Base-by-base conservation (phyloP, 2,797 vertebrate genomes). In the Myotis vivesi region DNA sequence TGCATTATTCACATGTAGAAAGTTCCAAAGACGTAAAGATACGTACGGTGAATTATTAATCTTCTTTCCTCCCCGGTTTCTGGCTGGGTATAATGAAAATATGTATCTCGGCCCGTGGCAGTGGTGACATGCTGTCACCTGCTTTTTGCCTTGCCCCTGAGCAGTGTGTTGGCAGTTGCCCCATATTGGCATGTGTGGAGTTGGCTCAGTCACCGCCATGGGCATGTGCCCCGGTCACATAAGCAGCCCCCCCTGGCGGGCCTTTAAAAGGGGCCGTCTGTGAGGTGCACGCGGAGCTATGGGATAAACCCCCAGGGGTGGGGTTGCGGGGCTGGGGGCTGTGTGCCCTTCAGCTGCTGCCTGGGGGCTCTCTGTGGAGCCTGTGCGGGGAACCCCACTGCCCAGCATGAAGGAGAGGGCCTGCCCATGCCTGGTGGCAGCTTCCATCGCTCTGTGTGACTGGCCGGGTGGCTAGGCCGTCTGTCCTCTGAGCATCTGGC, bases 11-110 rank as follows among this genome's bases (percentile, higher is more conserved):
- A 6, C 53, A 6, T 2, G 12, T 13, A 33, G 81, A 68, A 68
- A 38, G 81, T 19, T 33, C 53, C 17, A 38, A 36, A 53, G 64
- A 30, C 1, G 0, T 25, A 57, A 28, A 81, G n/a, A 8, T 7
- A 4, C 2, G 0, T 0, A 0, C 23, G 6, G 44, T 13, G 16
- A 51, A 8, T 6, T 2, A 0, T 1, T 2, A 19, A 13, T 23
- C 66, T 49, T 53, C 53, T 25, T 15, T 6, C 28, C 5, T 1
- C 38, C 20, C 20, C 36, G 4, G 4, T 44, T 41, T n/a, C 13
- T 13, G 7, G 23, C 25, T 2, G 0, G 22, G 19, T 36, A 11
- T 6, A 0, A 8, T 10, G 57, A 5, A 16, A 8, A 0, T 2
- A 0, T 1, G 5, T 10, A 5, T 46, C 6, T n/a, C 19, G 17